phyloP scores from a whole-genome alignment of 2,113 vertebrate species.

The Puma concolor region DNA sequence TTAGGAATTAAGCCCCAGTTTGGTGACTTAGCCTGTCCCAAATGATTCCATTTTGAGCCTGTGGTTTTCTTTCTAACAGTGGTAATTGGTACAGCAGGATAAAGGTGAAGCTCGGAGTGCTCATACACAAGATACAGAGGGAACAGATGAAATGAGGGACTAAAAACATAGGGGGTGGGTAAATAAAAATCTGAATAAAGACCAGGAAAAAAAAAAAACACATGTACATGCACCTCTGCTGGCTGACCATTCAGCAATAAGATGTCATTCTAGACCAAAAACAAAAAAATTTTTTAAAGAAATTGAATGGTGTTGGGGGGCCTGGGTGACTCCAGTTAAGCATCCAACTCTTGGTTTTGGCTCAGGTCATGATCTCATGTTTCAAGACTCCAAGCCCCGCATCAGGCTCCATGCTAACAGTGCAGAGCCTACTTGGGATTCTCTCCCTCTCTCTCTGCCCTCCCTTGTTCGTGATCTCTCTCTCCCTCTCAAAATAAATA shows the following conservation, averaged over 20 bases:
- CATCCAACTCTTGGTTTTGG: too few relatives aligned
- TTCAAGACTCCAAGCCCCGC: too few relatives aligned
- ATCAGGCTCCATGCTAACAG: too few relatives aligned
- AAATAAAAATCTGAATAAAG: background rate
- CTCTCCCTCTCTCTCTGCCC: too few relatives aligned
- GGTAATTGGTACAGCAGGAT: background rate
- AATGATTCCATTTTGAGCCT: background rate
- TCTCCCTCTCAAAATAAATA: too few relatives aligned
- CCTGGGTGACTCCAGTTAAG: too few relatives aligned
- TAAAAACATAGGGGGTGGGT: background rate
- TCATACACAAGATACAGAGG: background rate
- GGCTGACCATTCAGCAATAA: background rate
- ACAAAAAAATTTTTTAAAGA: background rate
- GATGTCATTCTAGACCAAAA: background rate
- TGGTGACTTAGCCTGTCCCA: background rate
- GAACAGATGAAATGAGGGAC: background rate
- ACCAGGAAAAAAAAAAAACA: background rate
- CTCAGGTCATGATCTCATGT: too few relatives aligned
- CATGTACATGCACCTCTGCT: background rate
- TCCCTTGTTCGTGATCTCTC: too few relatives aligned
- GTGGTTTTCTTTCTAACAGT: background rate
- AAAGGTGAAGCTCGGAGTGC: background rate
- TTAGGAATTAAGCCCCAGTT: background rate
- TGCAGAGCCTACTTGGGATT: too few relatives aligned
- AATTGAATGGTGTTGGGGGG: too few relatives aligned